Base-by-base conservation (phyloP, 1,140 invertebrate species). In the Leptoteleia sp. region DNA sequence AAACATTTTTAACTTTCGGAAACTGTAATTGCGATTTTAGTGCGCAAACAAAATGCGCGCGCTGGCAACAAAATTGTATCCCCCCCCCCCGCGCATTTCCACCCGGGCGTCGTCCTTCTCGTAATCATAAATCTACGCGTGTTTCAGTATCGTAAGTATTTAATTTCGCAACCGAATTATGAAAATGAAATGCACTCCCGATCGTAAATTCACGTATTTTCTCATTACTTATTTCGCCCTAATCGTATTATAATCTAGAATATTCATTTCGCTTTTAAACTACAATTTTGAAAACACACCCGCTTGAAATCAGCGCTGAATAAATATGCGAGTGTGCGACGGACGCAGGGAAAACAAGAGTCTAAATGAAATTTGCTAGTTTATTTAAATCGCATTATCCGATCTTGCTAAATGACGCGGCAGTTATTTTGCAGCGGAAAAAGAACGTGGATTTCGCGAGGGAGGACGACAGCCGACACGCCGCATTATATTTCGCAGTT, bases 361-460 rank as follows among this genome's bases (percentile, higher is more conserved):
- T 38, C 22, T 12, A 65, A 67, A 79, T 62, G 33, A 68, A 73
- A 73, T 70, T 79, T 64, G 45, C 54, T 73, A 68, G 42, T 64
- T 70, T 79, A 64, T 73, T 73, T 70, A 68, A 64, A 79, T 65
- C 67, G 29, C 50, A 67, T 72, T 71, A 71, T 70, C 47, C 50
- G 64, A 76, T 76, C 57, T 70, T 37, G 57, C 40, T 70, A 54
- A 76, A 70, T 70, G 55, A 68, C 48, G 37, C 19, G 57, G 12
- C 47, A 64, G 47, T 55, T 70, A 47, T 48, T 61, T 45, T 4
- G 31, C n/a, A 52, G 50, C 27, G 37, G 29, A 55, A 70, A n/a
- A n/a, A 64, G 64, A 57, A 70, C 64, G 57, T 64, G 47, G 57
- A 70, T 70, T 68, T 52, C n/a, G 55, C 25, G 19, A 40, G 12